Base-by-base conservation (phyloP, 2,113 vertebrate genomes). In the Anolis carolinensis region DNA sequence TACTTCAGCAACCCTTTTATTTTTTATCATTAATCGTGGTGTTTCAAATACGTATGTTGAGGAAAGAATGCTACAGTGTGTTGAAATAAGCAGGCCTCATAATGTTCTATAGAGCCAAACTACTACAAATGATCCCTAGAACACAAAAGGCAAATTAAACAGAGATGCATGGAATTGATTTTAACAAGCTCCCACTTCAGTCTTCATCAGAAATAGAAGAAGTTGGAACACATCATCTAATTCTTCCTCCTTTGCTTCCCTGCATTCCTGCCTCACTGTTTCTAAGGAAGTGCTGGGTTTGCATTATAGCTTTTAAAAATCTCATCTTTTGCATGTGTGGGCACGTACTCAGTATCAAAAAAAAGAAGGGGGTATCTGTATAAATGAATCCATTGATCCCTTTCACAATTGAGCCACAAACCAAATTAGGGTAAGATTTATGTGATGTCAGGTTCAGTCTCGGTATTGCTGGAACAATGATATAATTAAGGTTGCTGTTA, bases 321-420 rank as follows among this genome's bases (percentile, higher is more conserved):
- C 96, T 95, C 72, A 0, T 91, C 95, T 94, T 97, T 96, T 96
- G 96, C 92, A 98, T 98, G 97, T 96, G 90, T 79, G 86, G 95
- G 92, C 98, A 98, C 96, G 94, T 96, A 95, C 92, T 89, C 82
- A 39, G 95, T 92, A 93, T 92, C 85, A 97, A 95, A 44, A 44
- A 44, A 44, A 44, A 96, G 93, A 89, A 87, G 82, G 93, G 82
- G 93, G 94, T 90, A 96, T 96, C 95, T 88, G 93, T 91, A 80
- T 96, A 98, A 97, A 96, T 96, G 96, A 97, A 97, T 96, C 96
- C 96, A 98, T 98, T 97, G 97, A 98, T 98, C 96, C 95, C 94
- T 94, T 95, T 93, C 93, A 92, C 91, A 94, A 94, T 96, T 97
- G 90, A 83, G 95, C 96, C 95, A 95, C 93, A 95, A 94, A 95